These are phyloP conservation scores for Mustela lutreola DNA, from an alignment of 2,113 vertebrate genomes.

Conservation along the genomic window DNA sequence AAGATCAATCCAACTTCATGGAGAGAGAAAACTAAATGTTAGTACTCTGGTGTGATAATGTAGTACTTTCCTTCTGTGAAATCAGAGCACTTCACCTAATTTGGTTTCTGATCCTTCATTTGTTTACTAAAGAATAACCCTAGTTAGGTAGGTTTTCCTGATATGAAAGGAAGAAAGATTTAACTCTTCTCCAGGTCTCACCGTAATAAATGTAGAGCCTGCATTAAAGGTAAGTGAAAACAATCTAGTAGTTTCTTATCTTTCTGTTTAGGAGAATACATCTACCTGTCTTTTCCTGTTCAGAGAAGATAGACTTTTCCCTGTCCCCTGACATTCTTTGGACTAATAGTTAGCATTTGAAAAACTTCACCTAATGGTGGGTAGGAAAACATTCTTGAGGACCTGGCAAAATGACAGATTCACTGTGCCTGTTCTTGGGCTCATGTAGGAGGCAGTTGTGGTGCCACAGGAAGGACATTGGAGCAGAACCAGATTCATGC, in stretches of 20 bases:
- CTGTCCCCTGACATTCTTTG: neutral
- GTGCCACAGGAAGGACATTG: rapidly evolving
- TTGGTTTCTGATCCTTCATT: neutral
- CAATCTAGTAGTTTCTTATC: neutral
- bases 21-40: slow-evolving; percentile 4
- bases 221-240: neutral
- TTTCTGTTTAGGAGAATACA: neutral
- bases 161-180: neutral
- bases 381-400: neutral
- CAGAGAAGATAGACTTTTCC: neutral
- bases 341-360: neutral
- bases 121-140: neutral
- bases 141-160: neutral
- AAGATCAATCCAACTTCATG: neutral
- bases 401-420: neutral
- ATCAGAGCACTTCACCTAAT: neutral
- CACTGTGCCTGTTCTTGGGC: neutral
- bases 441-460: neutral
- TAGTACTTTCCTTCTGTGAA: neutral
- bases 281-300: neutral
- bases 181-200: neutral
- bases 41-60: neutral
- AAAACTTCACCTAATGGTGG: neutral
- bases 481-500: neutral
- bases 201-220: neutral